Evolutionary conservation across 2,113 vertebrate species (phyloP), one percentile per base, ranked within the genome.

Genomic region (Stomatorhinus ivindoensis): DNA sequence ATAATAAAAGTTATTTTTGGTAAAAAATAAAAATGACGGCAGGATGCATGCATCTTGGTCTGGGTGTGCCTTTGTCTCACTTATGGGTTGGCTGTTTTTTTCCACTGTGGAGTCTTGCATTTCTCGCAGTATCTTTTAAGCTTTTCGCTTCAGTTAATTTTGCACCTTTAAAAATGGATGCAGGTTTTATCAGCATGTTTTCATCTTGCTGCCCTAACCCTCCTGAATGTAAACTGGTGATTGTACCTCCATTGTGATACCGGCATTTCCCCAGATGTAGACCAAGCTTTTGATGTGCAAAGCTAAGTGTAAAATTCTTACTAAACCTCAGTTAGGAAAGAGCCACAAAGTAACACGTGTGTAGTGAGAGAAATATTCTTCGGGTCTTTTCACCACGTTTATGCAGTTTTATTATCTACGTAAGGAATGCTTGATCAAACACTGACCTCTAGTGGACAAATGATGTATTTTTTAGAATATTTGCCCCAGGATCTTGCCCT

Each of bases 381-480:
- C 35, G 15, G 31, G 17, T 39, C 11, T 42, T 42, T 42, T 80
- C 73, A 42, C 35, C 73, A 80, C 35, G 19, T 19, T 39, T 31
- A 76, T 31, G 13, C 31, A 31, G 15, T 42, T 42, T 80, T 39
- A 39, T 5, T 6, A 10, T 13, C 27, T 35, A 31, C 11, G 35
- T 35, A 35, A 76, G 31, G 15, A 31, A 35, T 65, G 61, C n/a
- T 65, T 69, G 61, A 69, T 69, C 61, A 69, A 42, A 80, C 73
- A 80, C 73, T 80, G 73, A 35, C 73, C 73, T 80, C 73, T 80
- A 19, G 73, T 80, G 73, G 73, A 80, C 73, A 80, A 80, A 42
- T 39, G 17, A 17, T 80, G 15, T 19, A 19, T 42, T 42, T 35
- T 80, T 80, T 8, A 80, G 15, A 80, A 6, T 42, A 39, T 80